phyloP scores from a whole-genome alignment of 2,113 vertebrate species.

The Poicephalus gulielmi region DNA sequence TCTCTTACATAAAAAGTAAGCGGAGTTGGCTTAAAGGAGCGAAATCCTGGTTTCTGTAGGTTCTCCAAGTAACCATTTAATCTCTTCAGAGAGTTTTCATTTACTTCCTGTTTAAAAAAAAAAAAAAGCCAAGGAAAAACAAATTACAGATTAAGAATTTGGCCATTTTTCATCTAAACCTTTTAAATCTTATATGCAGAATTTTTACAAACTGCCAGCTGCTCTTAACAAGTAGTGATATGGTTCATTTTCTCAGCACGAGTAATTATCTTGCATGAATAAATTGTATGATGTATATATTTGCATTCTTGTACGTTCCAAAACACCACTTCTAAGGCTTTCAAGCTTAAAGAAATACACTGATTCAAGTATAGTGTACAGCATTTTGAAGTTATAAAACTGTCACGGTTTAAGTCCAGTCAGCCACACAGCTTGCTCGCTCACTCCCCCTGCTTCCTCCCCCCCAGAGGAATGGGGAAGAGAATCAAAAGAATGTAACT shows the following conservation, averaged over 20 bases:
- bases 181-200: neutral
- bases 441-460: no score
- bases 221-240: neutral
- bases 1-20: conserved; percentile 94
- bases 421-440: no score
- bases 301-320: neutral
- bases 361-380: neutral
- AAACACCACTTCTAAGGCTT: neutral
- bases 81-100: conserved; percentile 96
- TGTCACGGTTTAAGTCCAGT: no score
- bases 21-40: conserved; percentile 82
- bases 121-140: neutral
- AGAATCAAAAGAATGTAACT: no score
- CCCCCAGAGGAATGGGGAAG: no score
- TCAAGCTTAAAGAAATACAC: neutral
- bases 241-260: neutral
- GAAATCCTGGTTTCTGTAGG: conserved; percentile 86
- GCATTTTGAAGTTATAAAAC: neutral
- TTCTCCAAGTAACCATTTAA: conserved; percentile 93
- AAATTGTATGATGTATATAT: neutral
- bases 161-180: neutral
- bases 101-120: conserved; percentile 84
- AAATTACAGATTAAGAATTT: neutral
- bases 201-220: neutral
- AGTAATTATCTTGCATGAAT: neutral